A percentile compares a stretch with the other conserved stretches of the same genome.
phyloP scores from a whole-genome alignment of 2,113 vertebrate genomes.

The Probosciger aterrimus region DNA sequence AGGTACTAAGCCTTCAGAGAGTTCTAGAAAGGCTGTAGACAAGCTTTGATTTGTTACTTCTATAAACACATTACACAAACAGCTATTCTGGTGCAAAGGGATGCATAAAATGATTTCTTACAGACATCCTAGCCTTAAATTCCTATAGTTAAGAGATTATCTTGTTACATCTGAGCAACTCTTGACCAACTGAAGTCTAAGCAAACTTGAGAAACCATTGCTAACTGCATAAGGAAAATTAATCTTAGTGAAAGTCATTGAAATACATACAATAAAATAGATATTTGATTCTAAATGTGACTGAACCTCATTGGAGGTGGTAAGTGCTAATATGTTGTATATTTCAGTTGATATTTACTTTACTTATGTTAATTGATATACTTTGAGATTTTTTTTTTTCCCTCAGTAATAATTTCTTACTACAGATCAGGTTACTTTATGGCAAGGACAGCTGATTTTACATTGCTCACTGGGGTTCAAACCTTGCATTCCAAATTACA shows the following conservation, averaged over 20 bases:
- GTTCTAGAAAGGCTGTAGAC: slow-evolving; percentile 11
- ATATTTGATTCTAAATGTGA: background rate
- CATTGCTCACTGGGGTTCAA: background rate
- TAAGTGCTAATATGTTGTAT: background rate
- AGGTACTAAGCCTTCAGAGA: background rate
- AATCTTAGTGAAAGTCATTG: background rate
- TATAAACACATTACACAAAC: background rate
- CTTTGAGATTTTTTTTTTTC: background rate
- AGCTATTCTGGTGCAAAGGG: background rate
- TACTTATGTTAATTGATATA: background rate
- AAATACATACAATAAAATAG: background rate
- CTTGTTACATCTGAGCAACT: background rate
- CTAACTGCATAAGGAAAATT: background rate
- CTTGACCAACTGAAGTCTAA: background rate
- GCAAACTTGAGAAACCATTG: background rate
- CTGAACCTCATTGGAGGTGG: background rate
- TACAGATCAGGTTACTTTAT: background rate
- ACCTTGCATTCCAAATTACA: background rate
- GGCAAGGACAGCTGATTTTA: background rate
- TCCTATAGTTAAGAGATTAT: background rate
- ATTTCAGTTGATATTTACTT: background rate
- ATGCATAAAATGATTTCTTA: background rate
- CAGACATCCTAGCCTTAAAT: background rate
- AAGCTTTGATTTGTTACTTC: background rate
- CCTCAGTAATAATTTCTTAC: background rate